Percentiles rank a stretch among this genome's conserved stretches.
Conservation (phyloP, 2,888 invertebrate genomes). For the Pheosia gnoma region DNA sequence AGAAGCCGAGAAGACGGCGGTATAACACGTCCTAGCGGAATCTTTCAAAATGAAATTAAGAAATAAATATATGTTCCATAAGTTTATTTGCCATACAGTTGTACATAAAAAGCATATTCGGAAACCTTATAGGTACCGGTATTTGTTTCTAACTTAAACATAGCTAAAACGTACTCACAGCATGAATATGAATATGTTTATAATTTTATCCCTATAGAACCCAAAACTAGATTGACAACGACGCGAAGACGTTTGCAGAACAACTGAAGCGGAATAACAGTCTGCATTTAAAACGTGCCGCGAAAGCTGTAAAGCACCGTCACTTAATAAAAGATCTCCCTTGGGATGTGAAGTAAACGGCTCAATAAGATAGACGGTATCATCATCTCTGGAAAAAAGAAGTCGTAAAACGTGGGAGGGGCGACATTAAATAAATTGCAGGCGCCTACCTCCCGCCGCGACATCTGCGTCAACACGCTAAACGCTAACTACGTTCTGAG, state of each 20-base stretch:
- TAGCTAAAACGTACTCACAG: neutral
- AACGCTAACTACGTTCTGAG: conserved; percentile 44
- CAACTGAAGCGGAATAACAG: conserved; percentile 38
- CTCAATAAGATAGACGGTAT: conserved; percentile 76
- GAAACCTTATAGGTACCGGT: too few relatives aligned
- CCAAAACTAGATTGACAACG: conserved; percentile 20
- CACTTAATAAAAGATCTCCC: conserved; percentile 78
- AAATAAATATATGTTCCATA: too few relatives aligned
- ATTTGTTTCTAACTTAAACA: too few relatives aligned
- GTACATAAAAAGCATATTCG: too few relatives aligned
- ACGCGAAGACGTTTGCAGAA: conserved; percentile 42
- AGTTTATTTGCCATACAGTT: too few relatives aligned
- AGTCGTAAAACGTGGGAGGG: conserved; percentile 71
- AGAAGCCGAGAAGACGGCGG: too few relatives aligned
- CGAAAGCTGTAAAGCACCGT: conserved; percentile 64
- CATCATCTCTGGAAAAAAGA: conserved; percentile 70
- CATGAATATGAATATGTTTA: conserved; percentile 7
- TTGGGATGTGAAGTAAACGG: conserved; percentile 70
- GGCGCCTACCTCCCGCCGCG: conserved; percentile 62
- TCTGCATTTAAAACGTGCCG: conserved; percentile 46
- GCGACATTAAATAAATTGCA: conserved; percentile 79
- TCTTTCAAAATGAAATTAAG: too few relatives aligned
- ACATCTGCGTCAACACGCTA: conserved; percentile 62
- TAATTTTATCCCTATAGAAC: too few relatives aligned
- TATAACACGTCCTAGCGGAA: too few relatives aligned